Conservation (phyloP, 2,797 vertebrate species). For the Hoplostethus atlanticus region DNA sequence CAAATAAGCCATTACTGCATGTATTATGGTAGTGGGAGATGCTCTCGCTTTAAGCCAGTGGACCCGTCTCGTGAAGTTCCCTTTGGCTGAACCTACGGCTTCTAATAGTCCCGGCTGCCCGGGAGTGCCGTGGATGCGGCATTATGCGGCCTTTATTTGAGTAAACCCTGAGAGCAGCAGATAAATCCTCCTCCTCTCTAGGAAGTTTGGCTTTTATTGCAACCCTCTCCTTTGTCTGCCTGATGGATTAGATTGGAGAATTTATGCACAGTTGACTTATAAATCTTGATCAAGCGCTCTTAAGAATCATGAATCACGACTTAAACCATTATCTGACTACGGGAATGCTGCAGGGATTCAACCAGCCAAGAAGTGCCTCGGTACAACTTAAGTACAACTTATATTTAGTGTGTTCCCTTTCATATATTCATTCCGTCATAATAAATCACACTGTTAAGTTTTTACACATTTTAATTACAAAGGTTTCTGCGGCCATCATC, state of each 20-base stretch:
- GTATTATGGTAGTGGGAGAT: constrained; percentile 25
- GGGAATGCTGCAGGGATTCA: constrained; percentile 42
- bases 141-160: constrained; percentile 58
- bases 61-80: constrained; percentile 46
- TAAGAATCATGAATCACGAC: constrained; percentile 70
- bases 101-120: constrained; percentile 50
- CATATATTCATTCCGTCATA: constrained; percentile 30
- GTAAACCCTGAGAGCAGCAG: constrained; percentile 60
- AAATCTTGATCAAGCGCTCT: constrained; percentile 73
- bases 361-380: constrained; percentile 9
- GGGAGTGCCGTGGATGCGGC: constrained; percentile 21
- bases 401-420: constrained; percentile 58
- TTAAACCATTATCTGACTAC: constrained; percentile 50
- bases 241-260: constrained; percentile 72
- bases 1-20: constrained; percentile 22
- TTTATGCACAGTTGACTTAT: constrained; percentile 75
- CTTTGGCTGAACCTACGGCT: constrained; percentile 45
- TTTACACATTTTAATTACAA: constrained; percentile 7
- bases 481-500: constrained; percentile 6
- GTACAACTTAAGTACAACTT: constrained; percentile 45
- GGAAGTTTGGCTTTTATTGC: constrained; percentile 74
- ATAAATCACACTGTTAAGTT: constrained; percentile 28
- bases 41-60: constrained; percentile 13
- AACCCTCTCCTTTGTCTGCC: constrained; percentile 69
- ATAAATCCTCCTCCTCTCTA: constrained; percentile 73